Evolutionary conservation across 2,888 invertebrate genomes (phyloP).

Genomic region (Mesorhabditis spiculigera): DNA sequence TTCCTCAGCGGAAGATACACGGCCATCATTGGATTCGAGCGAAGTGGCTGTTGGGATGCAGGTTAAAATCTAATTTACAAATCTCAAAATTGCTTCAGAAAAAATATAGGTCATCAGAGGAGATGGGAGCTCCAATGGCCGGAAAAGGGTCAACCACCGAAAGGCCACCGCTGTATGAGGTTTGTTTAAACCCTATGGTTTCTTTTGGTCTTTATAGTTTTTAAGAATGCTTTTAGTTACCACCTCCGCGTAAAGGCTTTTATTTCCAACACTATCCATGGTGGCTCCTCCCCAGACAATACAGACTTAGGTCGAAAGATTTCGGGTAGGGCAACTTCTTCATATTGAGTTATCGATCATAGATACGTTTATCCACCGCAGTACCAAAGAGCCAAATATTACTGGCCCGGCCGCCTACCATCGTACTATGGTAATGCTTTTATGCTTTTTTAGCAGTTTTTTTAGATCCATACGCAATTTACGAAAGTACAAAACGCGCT

Average conservation of each 20-base stretch:
- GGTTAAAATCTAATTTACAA: background rate
- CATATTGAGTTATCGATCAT: conserved; percentile 15
- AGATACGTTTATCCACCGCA: conserved; percentile 33
- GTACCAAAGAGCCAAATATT: conserved; percentile 18
- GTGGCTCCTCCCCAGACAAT: conserved; percentile 28
- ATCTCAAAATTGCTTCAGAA: background rate
- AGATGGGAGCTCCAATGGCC: background rate
- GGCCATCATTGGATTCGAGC: background rate
- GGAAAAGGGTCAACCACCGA: too few relatives aligned
- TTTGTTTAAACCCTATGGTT: too few relatives aligned
- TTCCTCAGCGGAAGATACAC: background rate
- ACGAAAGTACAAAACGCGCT: background rate
- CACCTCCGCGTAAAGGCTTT: conserved; percentile 21
- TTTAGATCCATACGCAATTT: conserved; percentile 4
- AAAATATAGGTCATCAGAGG: background rate
- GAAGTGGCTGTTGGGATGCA: background rate
- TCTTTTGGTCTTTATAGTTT: too few relatives aligned
- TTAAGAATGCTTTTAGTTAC: background rate
- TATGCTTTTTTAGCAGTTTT: background rate
- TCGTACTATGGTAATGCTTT: background rate
- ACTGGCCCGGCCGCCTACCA: conserved; percentile 20
- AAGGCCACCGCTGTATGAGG: too few relatives aligned
- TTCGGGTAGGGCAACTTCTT: background rate
- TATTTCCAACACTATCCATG: conserved; percentile 40
- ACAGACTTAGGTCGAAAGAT: conserved; percentile 25